Evolutionary conservation across 2,888 invertebrate species (phyloP).

Genomic region (Hymenopus coronatus): DNA sequence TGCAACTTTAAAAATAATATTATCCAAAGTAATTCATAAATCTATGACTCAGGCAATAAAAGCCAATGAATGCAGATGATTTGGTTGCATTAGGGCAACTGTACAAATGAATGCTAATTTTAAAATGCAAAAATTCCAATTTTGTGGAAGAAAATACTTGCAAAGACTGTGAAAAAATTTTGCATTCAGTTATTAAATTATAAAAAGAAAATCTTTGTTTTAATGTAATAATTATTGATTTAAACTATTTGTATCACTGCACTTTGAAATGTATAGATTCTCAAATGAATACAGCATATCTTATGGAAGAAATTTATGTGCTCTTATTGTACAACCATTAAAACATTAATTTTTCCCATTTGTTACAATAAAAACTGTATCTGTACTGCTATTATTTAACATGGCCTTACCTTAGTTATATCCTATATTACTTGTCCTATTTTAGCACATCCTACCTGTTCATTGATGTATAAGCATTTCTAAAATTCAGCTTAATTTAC

Average conservation of each 20-base stretch:
- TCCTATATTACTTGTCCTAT: no score
- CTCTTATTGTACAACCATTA: no score
- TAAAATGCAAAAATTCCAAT: background rate
- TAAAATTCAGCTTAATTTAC: no score
- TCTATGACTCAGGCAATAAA: background rate
- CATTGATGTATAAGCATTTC: no score
- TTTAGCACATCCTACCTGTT: no score
- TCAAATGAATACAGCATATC: background rate
- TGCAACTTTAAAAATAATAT: background rate
- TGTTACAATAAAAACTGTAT: no score
- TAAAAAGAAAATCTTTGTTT: background rate
- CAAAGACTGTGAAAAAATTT: background rate
- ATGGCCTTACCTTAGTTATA: no score
- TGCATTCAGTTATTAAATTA: background rate
- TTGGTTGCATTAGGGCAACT: background rate
- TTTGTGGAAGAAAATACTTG: background rate
- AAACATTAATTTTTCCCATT: no score
- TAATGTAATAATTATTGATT: background rate
- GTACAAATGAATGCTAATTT: background rate
- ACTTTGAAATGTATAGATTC: background rate
- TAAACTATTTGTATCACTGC: background rate
- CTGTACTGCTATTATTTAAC: no score
- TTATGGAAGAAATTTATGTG: background rate
- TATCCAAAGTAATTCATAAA: background rate
- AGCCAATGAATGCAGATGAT: background rate